A percentile compares a stretch with the other conserved stretches of the same genome.
phyloP scores from a whole-genome alignment of 1,140 invertebrate genomes.

The Hydropsyche tenuis region DNA sequence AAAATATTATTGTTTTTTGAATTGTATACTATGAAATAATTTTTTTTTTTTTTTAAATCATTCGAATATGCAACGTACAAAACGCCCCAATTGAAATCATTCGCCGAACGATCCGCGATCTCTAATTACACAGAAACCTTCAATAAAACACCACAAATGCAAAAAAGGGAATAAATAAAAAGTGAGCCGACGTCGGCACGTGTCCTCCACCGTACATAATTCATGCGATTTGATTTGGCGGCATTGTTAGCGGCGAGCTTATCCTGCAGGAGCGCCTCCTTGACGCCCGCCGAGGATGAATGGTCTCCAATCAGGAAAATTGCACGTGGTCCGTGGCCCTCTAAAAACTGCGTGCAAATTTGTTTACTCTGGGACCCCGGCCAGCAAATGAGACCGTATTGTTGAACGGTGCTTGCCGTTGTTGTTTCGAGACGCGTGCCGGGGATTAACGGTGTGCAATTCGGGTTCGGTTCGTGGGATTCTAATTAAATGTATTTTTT shows the following conservation, averaged over 20 bases:
- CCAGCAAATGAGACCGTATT: conserved; percentile 22
- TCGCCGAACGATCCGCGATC: too few relatives aligned
- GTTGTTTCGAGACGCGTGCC: conserved; percentile 8
- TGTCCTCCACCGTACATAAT: not conserved
- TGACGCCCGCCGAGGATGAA: conserved; percentile 13
- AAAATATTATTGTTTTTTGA: too few relatives aligned
- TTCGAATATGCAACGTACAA: too few relatives aligned
- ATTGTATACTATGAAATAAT: too few relatives aligned
- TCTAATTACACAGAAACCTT: too few relatives aligned
- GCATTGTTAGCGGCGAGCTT: conserved; percentile 3
- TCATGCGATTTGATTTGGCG: conserved; percentile 10
- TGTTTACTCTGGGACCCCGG: conserved; percentile 38
- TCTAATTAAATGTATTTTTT: too few relatives aligned
- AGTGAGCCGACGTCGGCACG: not conserved
- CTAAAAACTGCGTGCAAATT: conserved; percentile 45
- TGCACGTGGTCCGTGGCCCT: conserved; percentile 21
- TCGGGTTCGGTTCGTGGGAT: too few relatives aligned
- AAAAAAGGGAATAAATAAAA: conserved; percentile 12
- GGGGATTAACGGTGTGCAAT: not conserved
- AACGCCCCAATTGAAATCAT: too few relatives aligned
- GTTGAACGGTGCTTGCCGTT: conserved; percentile 1
- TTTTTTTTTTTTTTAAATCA: too few relatives aligned
- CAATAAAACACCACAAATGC: too few relatives aligned
- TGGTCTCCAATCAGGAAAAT: conserved; percentile 37
- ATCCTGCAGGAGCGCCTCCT: not conserved